Conservation (phyloP, 2,888 invertebrate species). For the Pinctada fucata region DNA sequence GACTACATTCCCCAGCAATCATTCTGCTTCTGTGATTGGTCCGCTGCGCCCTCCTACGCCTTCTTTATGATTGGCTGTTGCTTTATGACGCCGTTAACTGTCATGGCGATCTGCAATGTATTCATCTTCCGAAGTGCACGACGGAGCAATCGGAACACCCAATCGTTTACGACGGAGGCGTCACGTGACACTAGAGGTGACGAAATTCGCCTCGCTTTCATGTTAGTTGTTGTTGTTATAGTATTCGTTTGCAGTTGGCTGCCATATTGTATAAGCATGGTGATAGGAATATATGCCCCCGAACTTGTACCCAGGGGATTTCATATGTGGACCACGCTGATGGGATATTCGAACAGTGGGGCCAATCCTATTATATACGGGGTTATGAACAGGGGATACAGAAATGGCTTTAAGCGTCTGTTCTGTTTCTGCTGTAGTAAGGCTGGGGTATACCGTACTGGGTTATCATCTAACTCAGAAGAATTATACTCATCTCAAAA, state of each 20-base stretch:
- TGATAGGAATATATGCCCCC: conserved; percentile 59
- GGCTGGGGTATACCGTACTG: neutral
- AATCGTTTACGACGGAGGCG: conserved; percentile 8
- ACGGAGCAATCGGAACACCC: conserved; percentile 40
- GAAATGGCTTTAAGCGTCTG: conserved; percentile 54
- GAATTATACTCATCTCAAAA: neutral
- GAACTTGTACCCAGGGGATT: conserved; percentile 44
- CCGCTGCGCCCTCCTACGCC: conserved; percentile 56
- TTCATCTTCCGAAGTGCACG: conserved; percentile 48
- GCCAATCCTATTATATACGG: conserved; percentile 72
- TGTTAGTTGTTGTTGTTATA: conserved; percentile 64
- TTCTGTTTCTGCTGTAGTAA: conserved; percentile 42
- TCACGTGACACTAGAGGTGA: conserved; percentile 39
- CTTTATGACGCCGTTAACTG: conserved; percentile 59
- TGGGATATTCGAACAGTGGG: conserved; percentile 71
- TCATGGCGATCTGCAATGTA: conserved; percentile 62
- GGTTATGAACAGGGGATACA: conserved; percentile 65
- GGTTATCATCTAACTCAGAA: neutral
- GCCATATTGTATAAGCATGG: conserved; percentile 71
- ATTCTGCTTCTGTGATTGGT: conserved; percentile 66
- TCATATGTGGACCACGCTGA: conserved; percentile 65
- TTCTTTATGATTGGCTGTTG: conserved; percentile 65
- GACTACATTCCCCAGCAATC: conserved; percentile 54
- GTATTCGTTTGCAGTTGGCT: conserved; percentile 71
- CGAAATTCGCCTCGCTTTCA: conserved; percentile 60